A percentile compares a stretch with the other conserved stretches of the same genome.
These are phyloP conservation scores for Philonicus albiceps DNA, from an alignment of 2,888 invertebrate genomes.

Conservation along the genomic window DNA sequence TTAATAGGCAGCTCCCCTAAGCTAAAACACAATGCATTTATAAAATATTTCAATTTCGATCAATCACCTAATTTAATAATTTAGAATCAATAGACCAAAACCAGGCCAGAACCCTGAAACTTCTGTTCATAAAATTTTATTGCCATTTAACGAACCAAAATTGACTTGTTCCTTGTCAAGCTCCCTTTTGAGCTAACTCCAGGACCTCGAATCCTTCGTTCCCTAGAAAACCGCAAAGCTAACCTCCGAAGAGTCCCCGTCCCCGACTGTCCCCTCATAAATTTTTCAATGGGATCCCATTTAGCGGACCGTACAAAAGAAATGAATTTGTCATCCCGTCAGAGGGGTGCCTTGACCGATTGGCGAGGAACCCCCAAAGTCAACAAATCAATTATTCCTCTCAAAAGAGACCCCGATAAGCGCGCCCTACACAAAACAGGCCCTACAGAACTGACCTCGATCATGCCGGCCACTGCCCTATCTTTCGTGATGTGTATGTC, in stretches of 20 bases:
- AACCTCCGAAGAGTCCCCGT: neutral
- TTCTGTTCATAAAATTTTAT: neutral
- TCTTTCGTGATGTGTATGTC: neutral
- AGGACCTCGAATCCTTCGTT: neutral
- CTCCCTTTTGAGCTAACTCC: neutral
- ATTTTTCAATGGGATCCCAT: neutral
- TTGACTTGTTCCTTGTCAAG: neutral
- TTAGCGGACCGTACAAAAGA: neutral
- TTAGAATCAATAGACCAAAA: neutral
- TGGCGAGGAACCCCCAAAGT: neutral
- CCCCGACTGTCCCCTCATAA: neutral
- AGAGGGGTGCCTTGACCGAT: neutral
- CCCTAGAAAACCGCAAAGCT: neutral
- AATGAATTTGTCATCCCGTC: neutral
- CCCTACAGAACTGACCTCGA: neutral
- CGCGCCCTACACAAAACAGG: neutral
- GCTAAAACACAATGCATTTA: neutral
- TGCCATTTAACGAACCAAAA: neutral
- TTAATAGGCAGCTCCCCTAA: too few species aligned
- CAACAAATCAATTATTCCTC: neutral
- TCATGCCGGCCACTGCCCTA: neutral
- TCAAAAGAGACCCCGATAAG: neutral
- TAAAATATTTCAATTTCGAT: neutral
- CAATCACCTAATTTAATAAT: neutral
- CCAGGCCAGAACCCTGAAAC: neutral